phyloP scores from a whole-genome alignment of 1,140 invertebrate species.

The Himalopsyche phryganea region DNA sequence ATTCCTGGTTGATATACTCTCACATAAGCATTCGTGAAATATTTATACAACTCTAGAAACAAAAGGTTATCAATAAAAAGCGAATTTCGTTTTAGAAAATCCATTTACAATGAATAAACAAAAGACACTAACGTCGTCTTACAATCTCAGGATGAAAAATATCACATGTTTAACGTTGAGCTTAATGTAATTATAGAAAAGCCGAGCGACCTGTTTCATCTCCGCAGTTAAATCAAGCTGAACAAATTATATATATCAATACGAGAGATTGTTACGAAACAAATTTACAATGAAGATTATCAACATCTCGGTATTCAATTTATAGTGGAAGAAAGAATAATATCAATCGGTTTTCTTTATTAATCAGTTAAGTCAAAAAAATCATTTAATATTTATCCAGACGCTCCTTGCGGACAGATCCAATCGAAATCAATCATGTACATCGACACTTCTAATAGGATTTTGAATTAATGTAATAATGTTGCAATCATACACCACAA shows the following conservation, averaged over 20 bases:
- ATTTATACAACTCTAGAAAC: too few relatives aligned
- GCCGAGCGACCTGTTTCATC: slow-evolving; percentile 18
- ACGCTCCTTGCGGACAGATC: too few relatives aligned
- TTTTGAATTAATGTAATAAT: not conserved
- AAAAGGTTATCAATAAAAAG: too few relatives aligned
- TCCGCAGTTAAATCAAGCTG: slow-evolving; percentile 47
- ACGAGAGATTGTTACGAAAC: slow-evolving; percentile 33
- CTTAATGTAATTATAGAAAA: slow-evolving; percentile 46
- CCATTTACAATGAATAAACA: slow-evolving; percentile 3
- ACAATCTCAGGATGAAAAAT: slow-evolving; percentile 40
- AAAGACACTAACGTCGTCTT: slow-evolving; percentile 23
- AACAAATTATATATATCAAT: slow-evolving; percentile 45
- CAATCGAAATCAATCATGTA: too few relatives aligned
- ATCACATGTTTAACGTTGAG: slow-evolving; percentile 55
- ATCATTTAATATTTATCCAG: too few relatives aligned
- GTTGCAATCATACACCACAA: not conserved
- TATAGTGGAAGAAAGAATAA: slow-evolving; percentile 12
- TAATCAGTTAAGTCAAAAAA: not conserved
- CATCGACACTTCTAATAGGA: too few relatives aligned
- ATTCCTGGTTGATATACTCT: slow-evolving; percentile 7
- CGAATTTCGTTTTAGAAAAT: too few relatives aligned
- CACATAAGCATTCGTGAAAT: not conserved
- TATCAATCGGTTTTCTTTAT: slow-evolving; percentile 12
- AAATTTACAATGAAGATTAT: slow-evolving; percentile 34
- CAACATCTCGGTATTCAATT: slow-evolving; percentile 19